Evolutionary conservation across 2,797 vertebrate genomes (phyloP).

Genomic region (Ptychadena robeensis): DNA sequence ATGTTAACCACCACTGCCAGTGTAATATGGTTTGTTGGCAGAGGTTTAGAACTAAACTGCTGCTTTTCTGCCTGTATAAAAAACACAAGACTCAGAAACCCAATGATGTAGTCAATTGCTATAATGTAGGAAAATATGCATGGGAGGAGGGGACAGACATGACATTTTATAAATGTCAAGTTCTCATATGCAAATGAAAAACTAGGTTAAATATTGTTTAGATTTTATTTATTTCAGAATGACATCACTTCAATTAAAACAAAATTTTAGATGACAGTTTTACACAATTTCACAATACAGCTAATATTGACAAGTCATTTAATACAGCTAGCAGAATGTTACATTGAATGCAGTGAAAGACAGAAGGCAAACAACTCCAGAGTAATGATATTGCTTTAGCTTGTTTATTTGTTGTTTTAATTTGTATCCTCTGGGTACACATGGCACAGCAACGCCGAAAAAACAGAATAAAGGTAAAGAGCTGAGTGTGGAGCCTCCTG

Average conservation of each 20-base stretch:
- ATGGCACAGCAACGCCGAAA: constrained; percentile 17
- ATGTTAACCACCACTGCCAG: too few relatives aligned
- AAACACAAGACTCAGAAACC: too few relatives aligned
- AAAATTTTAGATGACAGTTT: neutral
- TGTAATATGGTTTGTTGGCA: too few relatives aligned
- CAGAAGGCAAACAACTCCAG: neutral
- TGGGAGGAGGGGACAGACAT: neutral
- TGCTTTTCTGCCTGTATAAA: too few relatives aligned
- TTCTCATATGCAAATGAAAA: too few relatives aligned
- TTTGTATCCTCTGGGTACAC: constrained; percentile 6
- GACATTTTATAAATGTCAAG: too few relatives aligned
- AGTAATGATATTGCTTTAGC: neutral
- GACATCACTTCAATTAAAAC: too few relatives aligned
- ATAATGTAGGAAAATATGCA: too few relatives aligned
- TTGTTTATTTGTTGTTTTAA: constrained; percentile 27
- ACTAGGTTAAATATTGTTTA: neutral
- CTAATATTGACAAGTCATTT: too few relatives aligned
- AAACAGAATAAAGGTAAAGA: constrained; percentile 54
- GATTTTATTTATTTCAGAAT: neutral
- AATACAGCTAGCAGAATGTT: neutral
- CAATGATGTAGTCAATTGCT: neutral
- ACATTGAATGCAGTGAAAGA: neutral
- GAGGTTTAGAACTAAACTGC: too few relatives aligned
- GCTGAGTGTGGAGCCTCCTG: constrained; percentile 60
- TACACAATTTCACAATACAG: neutral